Conservation (phyloP, 2,113 vertebrate species). For the Chaenogobius annularis region DNA sequence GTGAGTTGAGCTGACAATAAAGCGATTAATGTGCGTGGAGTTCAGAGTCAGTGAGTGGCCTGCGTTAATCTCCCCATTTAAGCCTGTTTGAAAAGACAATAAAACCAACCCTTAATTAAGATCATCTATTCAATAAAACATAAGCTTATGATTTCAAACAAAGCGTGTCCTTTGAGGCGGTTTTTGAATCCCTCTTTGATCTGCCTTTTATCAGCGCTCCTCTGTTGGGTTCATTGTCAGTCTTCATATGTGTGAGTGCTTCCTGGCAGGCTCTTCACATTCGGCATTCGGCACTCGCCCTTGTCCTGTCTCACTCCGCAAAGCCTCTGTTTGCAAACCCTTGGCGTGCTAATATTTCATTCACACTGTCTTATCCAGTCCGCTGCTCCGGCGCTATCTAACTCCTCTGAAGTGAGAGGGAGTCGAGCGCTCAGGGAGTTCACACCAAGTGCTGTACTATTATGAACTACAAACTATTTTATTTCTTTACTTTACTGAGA, state of each 20-base stretch:
- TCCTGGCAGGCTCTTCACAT: slow-evolving; percentile 51
- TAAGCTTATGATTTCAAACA: slow-evolving; percentile 64
- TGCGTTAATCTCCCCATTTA: slow-evolving; percentile 47
- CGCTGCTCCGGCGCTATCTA: slow-evolving; percentile 46
- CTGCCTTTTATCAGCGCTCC: slow-evolving; percentile 43
- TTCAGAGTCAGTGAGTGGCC: slow-evolving; percentile 31
- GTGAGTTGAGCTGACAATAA: slow-evolving; percentile 22
- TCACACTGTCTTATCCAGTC: slow-evolving; percentile 49
- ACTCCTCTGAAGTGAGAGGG: slow-evolving; percentile 27
- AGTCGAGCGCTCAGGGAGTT: slow-evolving; percentile 25
- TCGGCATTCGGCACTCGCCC: slow-evolving; percentile 54
- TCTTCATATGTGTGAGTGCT: slow-evolving; percentile 58
- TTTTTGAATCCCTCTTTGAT: slow-evolving; percentile 60
- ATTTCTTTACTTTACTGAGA: slow-evolving; percentile 8
- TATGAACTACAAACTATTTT: slow-evolving; percentile 30
- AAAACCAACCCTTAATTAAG: slow-evolving; percentile 55
- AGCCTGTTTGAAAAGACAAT: slow-evolving; percentile 57
- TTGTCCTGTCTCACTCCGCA: slow-evolving; percentile 40
- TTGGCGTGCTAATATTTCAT: slow-evolving; percentile 59
- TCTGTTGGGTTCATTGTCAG: slow-evolving; percentile 53
- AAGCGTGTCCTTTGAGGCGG: slow-evolving; percentile 57
- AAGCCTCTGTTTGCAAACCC: slow-evolving; percentile 40
- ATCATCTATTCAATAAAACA: slow-evolving; percentile 67
- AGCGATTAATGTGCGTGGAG: slow-evolving; percentile 21
- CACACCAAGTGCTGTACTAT: slow-evolving; percentile 22